Evolutionary conservation across 2,797 vertebrate genomes (phyloP).

Genomic region (Pteropus rufus): DNA sequence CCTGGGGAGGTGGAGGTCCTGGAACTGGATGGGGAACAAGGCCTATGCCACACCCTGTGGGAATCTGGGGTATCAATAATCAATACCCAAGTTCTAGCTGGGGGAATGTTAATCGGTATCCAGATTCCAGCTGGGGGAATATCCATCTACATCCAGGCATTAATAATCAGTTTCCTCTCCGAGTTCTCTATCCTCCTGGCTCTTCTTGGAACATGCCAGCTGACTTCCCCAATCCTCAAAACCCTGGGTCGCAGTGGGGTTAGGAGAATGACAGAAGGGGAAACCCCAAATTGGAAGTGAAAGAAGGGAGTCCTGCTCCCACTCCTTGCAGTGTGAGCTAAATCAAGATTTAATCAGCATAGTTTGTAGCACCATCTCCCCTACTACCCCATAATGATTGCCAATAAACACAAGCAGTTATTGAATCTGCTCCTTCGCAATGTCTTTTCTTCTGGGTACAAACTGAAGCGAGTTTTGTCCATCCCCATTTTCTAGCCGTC

Average conservation of each 20-base stretch:
- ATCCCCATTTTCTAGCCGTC: not conserved
- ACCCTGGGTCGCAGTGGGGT: not conserved
- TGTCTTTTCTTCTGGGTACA: conserved; percentile 27
- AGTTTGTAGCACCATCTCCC: not conserved
- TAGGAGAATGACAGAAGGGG: not conserved
- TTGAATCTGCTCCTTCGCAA: not conserved
- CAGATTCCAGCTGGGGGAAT: not conserved
- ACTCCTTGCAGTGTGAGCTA: too few species aligned
- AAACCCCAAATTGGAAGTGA: not conserved
- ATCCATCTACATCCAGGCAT: not conserved
- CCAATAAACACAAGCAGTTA: conserved; percentile 52
- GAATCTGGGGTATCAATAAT: conserved; percentile 37
- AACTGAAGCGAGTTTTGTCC: not conserved
- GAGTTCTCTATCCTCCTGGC: not conserved
- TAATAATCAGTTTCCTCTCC: not conserved
- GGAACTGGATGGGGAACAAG: conserved; percentile 52
- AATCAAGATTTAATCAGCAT: not conserved
- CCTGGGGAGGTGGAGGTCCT: conserved; percentile 43
- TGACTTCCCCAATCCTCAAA: not conserved
- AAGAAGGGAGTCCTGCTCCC: not conserved
- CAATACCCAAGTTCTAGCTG: not conserved
- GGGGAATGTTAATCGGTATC: not conserved
- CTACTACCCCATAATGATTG: fast-evolving
- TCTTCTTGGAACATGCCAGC: conserved; percentile 11
- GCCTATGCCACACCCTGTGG: conserved; percentile 17